phyloP scores from a whole-genome alignment of 2,113 vertebrate species.

The Butastur rufipennis region DNA sequence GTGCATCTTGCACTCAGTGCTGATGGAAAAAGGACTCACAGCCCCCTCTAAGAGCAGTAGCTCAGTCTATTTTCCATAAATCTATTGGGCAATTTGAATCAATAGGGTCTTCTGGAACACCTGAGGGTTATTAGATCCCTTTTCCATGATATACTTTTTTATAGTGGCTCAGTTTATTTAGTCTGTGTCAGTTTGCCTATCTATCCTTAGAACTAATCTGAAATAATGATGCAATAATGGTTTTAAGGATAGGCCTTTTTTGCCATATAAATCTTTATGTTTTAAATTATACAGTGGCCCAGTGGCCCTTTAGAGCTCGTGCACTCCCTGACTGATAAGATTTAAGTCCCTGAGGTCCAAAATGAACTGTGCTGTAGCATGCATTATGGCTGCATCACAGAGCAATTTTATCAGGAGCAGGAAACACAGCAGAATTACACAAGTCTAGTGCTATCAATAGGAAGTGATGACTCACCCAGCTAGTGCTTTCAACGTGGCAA shows the following conservation, averaged over 20 bases:
- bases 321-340: constrained; percentile 10
- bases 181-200: background rate
- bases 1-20: background rate
- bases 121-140: background rate
- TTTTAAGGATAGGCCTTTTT: background rate
- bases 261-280: background rate
- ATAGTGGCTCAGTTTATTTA: background rate
- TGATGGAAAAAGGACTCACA: background rate
- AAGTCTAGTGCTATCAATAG: constrained; percentile 27
- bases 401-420: constrained; percentile 17
- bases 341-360: constrained; percentile 6
- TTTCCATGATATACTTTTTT: background rate
- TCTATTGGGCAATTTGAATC: background rate
- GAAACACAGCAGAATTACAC: constrained; percentile 5
- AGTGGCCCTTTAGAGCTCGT: constrained; percentile 33
- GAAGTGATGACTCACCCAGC: constrained; percentile 45
- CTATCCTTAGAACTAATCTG: background rate
- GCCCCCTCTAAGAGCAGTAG: background rate
- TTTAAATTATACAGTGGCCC: constrained; percentile 50
- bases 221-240: constrained; percentile 18
- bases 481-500: constrained; percentile 6
- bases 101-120: background rate
- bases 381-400: background rate
- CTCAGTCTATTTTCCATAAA: background rate
- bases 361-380: background rate